These are phyloP conservation scores for Odontamblyopus lacepedii DNA, from an alignment of 2,797 vertebrate genomes.

Conservation along the genomic window DNA sequence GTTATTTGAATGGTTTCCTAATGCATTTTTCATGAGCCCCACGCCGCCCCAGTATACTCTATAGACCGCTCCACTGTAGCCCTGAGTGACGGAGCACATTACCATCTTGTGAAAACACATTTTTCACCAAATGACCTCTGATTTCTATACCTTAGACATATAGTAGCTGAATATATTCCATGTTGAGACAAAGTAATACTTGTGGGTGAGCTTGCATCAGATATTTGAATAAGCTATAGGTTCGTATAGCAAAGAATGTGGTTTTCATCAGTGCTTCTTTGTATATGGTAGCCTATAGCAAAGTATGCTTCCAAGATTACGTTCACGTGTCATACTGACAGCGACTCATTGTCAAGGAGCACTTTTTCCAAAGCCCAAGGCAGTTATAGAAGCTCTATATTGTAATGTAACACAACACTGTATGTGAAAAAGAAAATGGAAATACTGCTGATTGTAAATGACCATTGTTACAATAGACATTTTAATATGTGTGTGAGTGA, in stretches of 20 bases:
- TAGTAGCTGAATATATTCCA: slow-evolving; percentile 1
- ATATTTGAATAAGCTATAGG: background rate
- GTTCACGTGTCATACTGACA: background rate
- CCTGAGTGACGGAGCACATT: background rate
- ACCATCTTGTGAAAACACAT: slow-evolving; percentile 11
- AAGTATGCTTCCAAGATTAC: background rate
- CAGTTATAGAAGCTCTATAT: no score
- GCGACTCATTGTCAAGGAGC: background rate
- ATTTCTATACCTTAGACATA: slow-evolving; percentile 4
- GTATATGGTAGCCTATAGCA: background rate
- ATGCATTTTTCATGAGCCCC: background rate
- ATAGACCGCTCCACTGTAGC: background rate
- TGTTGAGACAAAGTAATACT: background rate
- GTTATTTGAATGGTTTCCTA: slow-evolving; percentile 2
- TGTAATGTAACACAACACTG: background rate
- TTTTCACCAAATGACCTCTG: slow-evolving; percentile 5
- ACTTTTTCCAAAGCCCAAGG: background rate
- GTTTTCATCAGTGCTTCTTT: background rate
- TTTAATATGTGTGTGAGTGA: background rate
- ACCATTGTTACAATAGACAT: background rate
- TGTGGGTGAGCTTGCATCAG: background rate
- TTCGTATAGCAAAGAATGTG: background rate
- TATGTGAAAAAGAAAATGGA: background rate
- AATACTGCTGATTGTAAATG: background rate
- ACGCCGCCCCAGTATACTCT: background rate